Evolutionary conservation across 1,140 invertebrate species (phyloP).

Genomic region (Pseudobourletiella spinata): DNA sequence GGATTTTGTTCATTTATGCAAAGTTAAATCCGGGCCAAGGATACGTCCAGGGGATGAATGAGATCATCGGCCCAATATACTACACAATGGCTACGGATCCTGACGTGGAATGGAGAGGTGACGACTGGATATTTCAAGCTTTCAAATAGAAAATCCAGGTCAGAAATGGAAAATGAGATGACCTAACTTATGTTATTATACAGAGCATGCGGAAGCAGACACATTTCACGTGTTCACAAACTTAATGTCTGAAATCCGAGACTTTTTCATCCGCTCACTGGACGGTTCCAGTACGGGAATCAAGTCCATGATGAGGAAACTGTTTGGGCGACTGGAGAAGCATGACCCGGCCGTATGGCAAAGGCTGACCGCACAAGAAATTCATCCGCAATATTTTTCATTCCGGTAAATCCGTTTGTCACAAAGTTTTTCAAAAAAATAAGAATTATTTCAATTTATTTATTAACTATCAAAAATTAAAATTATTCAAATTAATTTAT

Average conservation of each 20-base stretch:
- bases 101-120: slow-evolving; percentile 67
- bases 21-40: slow-evolving; percentile 94
- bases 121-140: too few relatives aligned
- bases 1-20: slow-evolving; percentile 93
- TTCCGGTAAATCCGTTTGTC: slow-evolving; percentile 59
- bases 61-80: slow-evolving; percentile 97
- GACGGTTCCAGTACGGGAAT: slow-evolving; percentile 87
- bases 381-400: slow-evolving; percentile 91
- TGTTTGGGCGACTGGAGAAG: slow-evolving; percentile 63
- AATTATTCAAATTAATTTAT: background rate
- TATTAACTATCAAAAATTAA: background rate
- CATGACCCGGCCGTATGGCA: slow-evolving; percentile 70
- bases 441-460: slow-evolving; percentile 13
- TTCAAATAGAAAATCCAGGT: too few relatives aligned
- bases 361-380: slow-evolving; percentile 65
- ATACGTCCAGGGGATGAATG: slow-evolving; percentile 99
- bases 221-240: slow-evolving; percentile 97
- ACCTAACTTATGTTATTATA: too few relatives aligned
- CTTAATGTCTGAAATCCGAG: slow-evolving; percentile 91
- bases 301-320: slow-evolving; percentile 60
- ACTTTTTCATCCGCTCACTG: slow-evolving; percentile 93
- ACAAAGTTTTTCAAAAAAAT: too few relatives aligned
- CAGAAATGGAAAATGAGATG: too few relatives aligned
- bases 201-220: slow-evolving; percentile 91
- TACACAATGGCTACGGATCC: slow-evolving; percentile 90